Evolutionary conservation across 2,797 vertebrate species (phyloP), one percentile per base, ranked within the genome.

Genomic region (Kryptopterus vitreolus): DNA sequence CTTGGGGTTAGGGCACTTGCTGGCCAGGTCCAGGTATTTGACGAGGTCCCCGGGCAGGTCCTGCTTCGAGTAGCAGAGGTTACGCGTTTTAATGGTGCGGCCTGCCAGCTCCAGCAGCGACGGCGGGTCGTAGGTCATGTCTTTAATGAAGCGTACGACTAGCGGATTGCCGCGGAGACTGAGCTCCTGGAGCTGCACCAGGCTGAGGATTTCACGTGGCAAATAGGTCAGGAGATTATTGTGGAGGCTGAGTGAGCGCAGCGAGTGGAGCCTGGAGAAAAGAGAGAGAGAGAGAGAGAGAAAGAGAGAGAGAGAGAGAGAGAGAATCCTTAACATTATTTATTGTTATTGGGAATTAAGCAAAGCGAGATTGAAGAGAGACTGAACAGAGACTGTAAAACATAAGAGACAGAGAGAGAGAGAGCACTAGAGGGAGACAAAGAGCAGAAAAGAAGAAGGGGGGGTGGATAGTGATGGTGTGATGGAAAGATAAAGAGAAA

Each of bases 1-100:
- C 83, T 99, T 99, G 35, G 98, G 98, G 86, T 99, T 99, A 86
- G 98, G 98, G 61, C 98, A 99, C 90, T 99, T 99, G 95, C 95
- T 98, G 88, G 97, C 97, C 88, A 97, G 90, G 88, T 95, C 94
- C 82, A 99, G 92, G 86, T 99, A 99, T 3, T 83, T 90, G 74
- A 97, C 86, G 0, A 99, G 93, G 80, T 96, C 94, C 22, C 88
- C 92, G 0, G 98, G 98, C 83, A 99, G 92, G 65, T 99, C 97
- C 0, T 84, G 86, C 46, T 94, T 92, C 2, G 87, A 85, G 18
- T 98, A 99, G 3, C 92, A 91, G 57, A 99, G 87, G 46, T 95
- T 97, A 82, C 95, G 91, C 12, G 95, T 96, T 91, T 98, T 99
- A 50, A 98, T 75, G 0, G 96, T 95, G 26, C 98, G 96, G 0